Evolutionary conservation across 1,140 invertebrate genomes (phyloP).

Genomic region (Macrosteles quadrilineatus): DNA sequence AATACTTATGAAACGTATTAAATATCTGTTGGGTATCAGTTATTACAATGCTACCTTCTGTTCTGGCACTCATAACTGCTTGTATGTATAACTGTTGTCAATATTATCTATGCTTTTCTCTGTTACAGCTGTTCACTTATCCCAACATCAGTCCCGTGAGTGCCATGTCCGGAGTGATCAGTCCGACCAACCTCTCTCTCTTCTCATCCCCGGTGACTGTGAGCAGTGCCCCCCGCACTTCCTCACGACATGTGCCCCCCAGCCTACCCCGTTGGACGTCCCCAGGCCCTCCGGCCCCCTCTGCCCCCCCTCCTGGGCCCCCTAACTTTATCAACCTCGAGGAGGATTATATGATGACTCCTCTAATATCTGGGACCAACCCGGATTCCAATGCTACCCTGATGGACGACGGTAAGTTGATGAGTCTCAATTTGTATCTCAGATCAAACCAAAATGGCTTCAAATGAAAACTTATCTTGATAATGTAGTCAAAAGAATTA

Average conservation of each 20-base stretch:
- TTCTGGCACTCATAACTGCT: too few relatives aligned
- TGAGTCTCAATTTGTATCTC: too few relatives aligned
- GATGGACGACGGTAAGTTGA: conserved; percentile 44
- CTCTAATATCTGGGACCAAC: conserved; percentile 58
- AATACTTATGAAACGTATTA: too few relatives aligned
- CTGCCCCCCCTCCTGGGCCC: conserved; percentile 34
- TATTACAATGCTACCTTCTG: too few relatives aligned
- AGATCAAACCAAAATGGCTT: too few relatives aligned
- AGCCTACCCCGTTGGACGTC: conserved; percentile 82
- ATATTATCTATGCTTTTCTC: too few relatives aligned
- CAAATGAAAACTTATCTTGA: too few relatives aligned
- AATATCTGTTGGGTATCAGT: too few relatives aligned
- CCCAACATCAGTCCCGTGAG: conserved; percentile 75
- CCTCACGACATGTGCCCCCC: conserved; percentile 61
- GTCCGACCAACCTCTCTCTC: conserved; percentile 85
- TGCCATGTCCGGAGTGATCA: conserved; percentile 79
- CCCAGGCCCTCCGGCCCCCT: conserved; percentile 36
- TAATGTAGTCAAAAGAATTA: too few relatives aligned
- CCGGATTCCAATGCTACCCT: conserved; percentile 41
- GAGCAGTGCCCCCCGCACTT: conserved; percentile 56
- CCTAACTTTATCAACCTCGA: conserved; percentile 76
- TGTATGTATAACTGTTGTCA: too few relatives aligned
- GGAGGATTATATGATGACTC: conserved; percentile 90
- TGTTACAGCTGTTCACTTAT: conserved; percentile 86
- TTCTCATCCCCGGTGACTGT: conserved; percentile 70